Evolutionary conservation across 2,113 vertebrate genomes (phyloP), one percentile per base, ranked within the genome.

Genomic region (Pagrus major): DNA sequence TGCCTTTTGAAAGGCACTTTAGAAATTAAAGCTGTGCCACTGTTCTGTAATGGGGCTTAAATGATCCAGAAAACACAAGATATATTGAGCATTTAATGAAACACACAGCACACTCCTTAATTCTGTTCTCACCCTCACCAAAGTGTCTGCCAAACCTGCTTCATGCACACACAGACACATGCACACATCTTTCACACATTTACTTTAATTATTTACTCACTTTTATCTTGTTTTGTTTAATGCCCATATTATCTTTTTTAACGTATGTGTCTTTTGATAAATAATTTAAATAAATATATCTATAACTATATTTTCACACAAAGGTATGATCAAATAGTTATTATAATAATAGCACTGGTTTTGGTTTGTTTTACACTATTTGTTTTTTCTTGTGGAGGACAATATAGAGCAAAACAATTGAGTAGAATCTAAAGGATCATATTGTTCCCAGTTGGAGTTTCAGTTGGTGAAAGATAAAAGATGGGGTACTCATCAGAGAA

Each of bases 21-120:
- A 94, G 94, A 95, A 95, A 96, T 96, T 94, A 96, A 95, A 95
- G 92, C 90, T 79, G 76, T 93, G 92, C 90, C 85, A 91, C 91
- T 94, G 94, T 90, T 91, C 93, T 94, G 94, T 95, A 95, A 95
- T 95, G 94, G 94, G 95, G 93, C 94, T 94, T 94, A 95, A 95
- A 96, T 96, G 95, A 95, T 93, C 93, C 95, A 95, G 94, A 96
- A 96, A 95, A 95, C 93, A 93, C 92, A 95, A 95, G 93, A 95
- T 95, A 91, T 94, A 95, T 95, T 94, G 94, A 94, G 93, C 94
- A 94, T 95, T 95, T 95, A 95, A 94, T 95, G 94, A 95, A 95
- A 95, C 85, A 84, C 79, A 87, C 69, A 72, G 76, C 92, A 83
- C 82, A 92, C 84, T 81, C 78, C 76, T 89, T 93, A 94, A 92